phyloP scores from a whole-genome alignment of 2,888 invertebrate species.

The Acrobasis repandana region DNA sequence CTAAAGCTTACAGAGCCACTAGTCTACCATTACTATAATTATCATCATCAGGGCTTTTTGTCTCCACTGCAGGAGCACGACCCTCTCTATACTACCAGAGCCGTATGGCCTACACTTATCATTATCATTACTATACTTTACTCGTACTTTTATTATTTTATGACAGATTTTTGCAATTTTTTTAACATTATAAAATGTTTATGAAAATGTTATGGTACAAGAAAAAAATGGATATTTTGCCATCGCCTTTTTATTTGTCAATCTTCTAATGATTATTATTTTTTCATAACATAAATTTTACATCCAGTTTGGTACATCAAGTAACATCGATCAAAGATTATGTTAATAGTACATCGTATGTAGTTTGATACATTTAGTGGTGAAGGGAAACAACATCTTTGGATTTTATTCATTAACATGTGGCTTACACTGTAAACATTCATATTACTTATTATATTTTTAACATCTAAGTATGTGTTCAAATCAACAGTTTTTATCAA shows the following conservation, averaged over 20 bases:
- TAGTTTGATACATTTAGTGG: slow-evolving; percentile 42
- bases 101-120: too few relatives aligned
- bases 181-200: too few relatives aligned
- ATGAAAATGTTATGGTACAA: not conserved
- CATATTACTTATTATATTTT: slow-evolving; percentile 46
- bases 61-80: too few relatives aligned
- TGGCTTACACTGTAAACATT: slow-evolving; percentile 38
- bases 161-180: too few relatives aligned
- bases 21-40: too few relatives aligned
- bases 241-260: slow-evolving; percentile 77
- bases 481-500: slow-evolving; percentile 64
- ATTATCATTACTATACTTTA: too few relatives aligned
- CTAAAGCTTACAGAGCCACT: too few relatives aligned
- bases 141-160: too few relatives aligned
- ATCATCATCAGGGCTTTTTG: too few relatives aligned
- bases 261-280: slow-evolving; percentile 61
- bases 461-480: slow-evolving; percentile 65
- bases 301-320: slow-evolving; percentile 73
- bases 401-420: slow-evolving; percentile 44
- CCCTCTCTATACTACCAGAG: too few relatives aligned
- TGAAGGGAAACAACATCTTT: slow-evolving; percentile 57
- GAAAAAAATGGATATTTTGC: slow-evolving; percentile 54
- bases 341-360: slow-evolving; percentile 40
- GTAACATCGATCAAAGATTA: slow-evolving; percentile 70
- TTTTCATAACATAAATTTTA: slow-evolving; percentile 69